These are phyloP conservation scores for Pyrochroa serraticornis DNA, from an alignment of 2,888 invertebrate genomes.

Conservation along the genomic window DNA sequence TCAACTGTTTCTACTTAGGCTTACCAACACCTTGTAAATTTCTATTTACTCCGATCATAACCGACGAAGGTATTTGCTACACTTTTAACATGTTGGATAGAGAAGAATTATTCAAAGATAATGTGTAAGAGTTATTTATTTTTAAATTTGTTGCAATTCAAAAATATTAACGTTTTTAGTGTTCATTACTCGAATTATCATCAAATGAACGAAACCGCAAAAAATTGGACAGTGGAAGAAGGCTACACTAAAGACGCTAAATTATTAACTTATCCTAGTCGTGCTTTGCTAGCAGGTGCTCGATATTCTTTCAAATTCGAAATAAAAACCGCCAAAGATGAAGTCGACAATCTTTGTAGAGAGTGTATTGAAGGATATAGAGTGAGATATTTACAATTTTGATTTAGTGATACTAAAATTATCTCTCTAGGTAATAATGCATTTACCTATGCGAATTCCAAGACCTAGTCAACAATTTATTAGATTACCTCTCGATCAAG, in stretches of 20 bases:
- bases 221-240: neutral
- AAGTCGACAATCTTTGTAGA: slow-evolving; percentile 41
- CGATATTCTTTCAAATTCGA: slow-evolving; percentile 49
- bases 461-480: slow-evolving; percentile 71
- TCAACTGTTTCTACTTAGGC: slow-evolving; percentile 30
- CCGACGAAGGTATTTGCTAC: slow-evolving; percentile 74
- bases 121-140: no score
- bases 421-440: slow-evolving; percentile 62
- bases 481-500: slow-evolving; percentile 70
- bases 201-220: neutral
- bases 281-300: slow-evolving; percentile 69
- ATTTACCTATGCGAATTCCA: slow-evolving; percentile 71
- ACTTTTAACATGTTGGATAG: slow-evolving; percentile 70
- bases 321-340: slow-evolving; percentile 26
- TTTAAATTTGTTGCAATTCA: no score
- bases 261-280: slow-evolving; percentile 67
- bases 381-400: slow-evolving; percentile 18
- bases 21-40: slow-evolving; percentile 56
- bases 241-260: slow-evolving; percentile 61
- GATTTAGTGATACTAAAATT: neutral
- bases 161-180: neutral
- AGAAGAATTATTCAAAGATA: slow-evolving; percentile 62
- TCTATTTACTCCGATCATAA: slow-evolving; percentile 67
- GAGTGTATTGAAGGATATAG: slow-evolving; percentile 40
- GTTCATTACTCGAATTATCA: slow-evolving; percentile 5